These are phyloP conservation scores for Bombus superbus DNA, from an alignment of 1,140 invertebrate species.

Conservation along the genomic window DNA sequence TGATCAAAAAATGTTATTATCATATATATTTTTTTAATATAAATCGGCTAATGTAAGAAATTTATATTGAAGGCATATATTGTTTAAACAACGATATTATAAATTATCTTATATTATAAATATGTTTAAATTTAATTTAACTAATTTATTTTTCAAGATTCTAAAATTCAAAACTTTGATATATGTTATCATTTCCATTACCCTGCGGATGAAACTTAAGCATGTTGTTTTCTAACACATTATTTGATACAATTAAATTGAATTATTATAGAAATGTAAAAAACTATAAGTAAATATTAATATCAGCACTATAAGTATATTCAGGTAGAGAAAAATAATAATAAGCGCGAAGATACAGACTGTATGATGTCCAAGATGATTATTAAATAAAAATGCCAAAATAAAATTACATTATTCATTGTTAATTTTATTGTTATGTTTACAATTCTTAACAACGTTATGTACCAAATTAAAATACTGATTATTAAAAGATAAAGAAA, in stretches of 20 bases:
- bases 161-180: not conserved
- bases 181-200: slow-evolving; percentile 25
- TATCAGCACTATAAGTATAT: slow-evolving; percentile 11
- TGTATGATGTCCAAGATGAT: slow-evolving; percentile 67
- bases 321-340: slow-evolving; percentile 58
- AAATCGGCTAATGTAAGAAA: not conserved
- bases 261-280: not conserved
- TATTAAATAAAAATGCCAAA: slow-evolving; percentile 65
- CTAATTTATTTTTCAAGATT: not conserved
- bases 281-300: slow-evolving; percentile 10
- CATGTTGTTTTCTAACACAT: not conserved
- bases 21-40: slow-evolving; percentile 34
- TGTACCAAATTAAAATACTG: slow-evolving; percentile 48
- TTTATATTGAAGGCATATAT: slow-evolving; percentile 12
- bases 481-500: slow-evolving; percentile 48
- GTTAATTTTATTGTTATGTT: slow-evolving; percentile 46
- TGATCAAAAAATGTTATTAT: not conserved
- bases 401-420: slow-evolving; percentile 33
- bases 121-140: not conserved
- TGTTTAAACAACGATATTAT: not conserved
- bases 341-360: slow-evolving; percentile 78
- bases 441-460: slow-evolving; percentile 44
- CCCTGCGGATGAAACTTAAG: slow-evolving; percentile 24
- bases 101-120: not conserved
- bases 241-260: slow-evolving; percentile 9